Percentiles rank a stretch among this genome's conserved stretches.
Conservation (phyloP, 2,888 invertebrate genomes). For the Xylocampa areola region DNA sequence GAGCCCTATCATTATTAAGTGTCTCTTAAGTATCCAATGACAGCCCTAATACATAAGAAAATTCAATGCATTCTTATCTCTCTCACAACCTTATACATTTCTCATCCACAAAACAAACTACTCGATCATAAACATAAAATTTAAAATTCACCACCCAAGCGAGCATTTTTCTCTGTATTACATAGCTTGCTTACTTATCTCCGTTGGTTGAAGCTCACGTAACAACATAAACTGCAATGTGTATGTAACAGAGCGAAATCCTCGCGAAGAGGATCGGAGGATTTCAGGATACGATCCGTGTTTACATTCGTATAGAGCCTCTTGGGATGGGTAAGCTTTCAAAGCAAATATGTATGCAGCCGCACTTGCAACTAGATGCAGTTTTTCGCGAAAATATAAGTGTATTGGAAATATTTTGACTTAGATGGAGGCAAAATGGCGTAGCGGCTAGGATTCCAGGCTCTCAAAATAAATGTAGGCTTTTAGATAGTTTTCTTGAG, state of each 20-base stretch:
- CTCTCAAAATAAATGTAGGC: too few species aligned
- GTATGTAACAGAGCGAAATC: constrained; percentile 61
- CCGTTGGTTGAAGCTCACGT: constrained; percentile 54
- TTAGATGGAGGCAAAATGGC: constrained; percentile 18
- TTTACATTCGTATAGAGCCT: constrained; percentile 50
- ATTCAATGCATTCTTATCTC: neutral
- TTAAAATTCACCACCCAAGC: constrained; percentile 63
- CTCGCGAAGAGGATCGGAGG: constrained; percentile 53
- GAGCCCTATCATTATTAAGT: too few species aligned
- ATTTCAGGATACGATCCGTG: constrained; percentile 54
- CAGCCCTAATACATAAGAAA: neutral
- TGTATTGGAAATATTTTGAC: constrained; percentile 34
- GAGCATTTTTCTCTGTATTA: constrained; percentile 58
- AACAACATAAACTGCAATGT: constrained; percentile 70
- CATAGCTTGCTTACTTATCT: constrained; percentile 67
- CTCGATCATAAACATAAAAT: constrained; percentile 24
- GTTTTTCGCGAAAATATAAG: constrained; percentile 24
- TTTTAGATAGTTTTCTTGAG: neutral
- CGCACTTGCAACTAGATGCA: constrained; percentile 28
- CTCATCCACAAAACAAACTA: constrained; percentile 26
- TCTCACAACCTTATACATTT: constrained; percentile 2
- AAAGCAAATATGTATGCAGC: constrained; percentile 50
- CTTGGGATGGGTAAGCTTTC: constrained; percentile 51
- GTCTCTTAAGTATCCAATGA: too few species aligned
- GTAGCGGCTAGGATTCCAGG: neutral